Percentiles rank a stretch among this genome's conserved stretches.
phyloP scores from a whole-genome alignment of 2,888 invertebrate species.

The Hemithea aestivaria region DNA sequence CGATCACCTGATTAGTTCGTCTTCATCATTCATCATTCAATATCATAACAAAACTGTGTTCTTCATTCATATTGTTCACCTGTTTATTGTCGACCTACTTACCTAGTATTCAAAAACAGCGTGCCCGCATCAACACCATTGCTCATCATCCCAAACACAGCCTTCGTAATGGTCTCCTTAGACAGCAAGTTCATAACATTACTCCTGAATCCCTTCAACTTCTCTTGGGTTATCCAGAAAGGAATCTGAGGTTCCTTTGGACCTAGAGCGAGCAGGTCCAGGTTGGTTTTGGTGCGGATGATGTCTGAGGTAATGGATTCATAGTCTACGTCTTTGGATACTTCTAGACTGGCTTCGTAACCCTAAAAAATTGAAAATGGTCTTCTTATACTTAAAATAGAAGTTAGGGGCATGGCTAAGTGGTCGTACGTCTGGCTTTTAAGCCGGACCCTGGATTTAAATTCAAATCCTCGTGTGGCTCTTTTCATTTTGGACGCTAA shows the following conservation, averaged over 20 bases:
- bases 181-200: slow-evolving; percentile 45
- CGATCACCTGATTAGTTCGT: too few relatives aligned
- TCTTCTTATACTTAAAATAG: too few relatives aligned
- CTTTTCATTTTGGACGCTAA: too few relatives aligned
- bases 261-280: slow-evolving; percentile 40
- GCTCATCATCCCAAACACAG: slow-evolving; percentile 53
- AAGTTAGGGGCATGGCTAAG: too few relatives aligned
- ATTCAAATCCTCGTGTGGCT: too few relatives aligned
- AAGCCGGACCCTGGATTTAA: too few relatives aligned
- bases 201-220: slow-evolving; percentile 35
- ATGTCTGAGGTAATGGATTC: slow-evolving; percentile 40
- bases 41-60: too few relatives aligned
- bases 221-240: slow-evolving; percentile 56
- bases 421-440: too few relatives aligned
- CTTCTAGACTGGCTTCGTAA: slow-evolving; percentile 43
- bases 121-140: slow-evolving; percentile 66
- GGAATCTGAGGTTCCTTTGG: slow-evolving; percentile 50
- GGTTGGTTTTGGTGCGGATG: slow-evolving; percentile 34
- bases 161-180: slow-evolving; percentile 53
- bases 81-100: too few relatives aligned
- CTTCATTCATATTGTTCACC: too few relatives aligned
- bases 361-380: slow-evolving; percentile 46
- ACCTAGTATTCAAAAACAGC: slow-evolving; percentile 65
- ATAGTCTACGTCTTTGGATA: slow-evolving; percentile 53
- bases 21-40: too few relatives aligned